Conservation (phyloP, 2,888 invertebrate genomes). For the Caenorhabditis becei region DNA sequence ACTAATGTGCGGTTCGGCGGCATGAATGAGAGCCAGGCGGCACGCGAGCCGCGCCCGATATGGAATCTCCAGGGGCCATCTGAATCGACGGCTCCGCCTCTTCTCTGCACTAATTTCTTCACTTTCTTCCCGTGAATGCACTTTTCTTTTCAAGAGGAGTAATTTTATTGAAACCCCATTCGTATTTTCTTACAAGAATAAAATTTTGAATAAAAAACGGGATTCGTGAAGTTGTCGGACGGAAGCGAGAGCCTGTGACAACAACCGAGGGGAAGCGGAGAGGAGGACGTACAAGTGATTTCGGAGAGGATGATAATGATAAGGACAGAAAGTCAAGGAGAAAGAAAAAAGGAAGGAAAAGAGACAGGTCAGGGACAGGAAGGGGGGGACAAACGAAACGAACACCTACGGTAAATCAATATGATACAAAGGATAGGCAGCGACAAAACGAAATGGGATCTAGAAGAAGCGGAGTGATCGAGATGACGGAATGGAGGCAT, state of each 20-base stretch:
- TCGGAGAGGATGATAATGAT: conserved; percentile 22
- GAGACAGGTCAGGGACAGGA: conserved; percentile 35
- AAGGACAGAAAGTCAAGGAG: conserved; percentile 32
- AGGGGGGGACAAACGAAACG: conserved; percentile 39
- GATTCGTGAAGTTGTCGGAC: conserved; percentile 19
- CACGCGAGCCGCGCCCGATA: conserved; percentile 39
- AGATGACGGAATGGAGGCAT: neutral
- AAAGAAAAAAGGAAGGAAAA: neutral
- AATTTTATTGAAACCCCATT: conserved; percentile 46
- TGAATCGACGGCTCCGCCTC: conserved; percentile 21
- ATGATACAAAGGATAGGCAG: conserved; percentile 50
- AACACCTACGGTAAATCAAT: conserved; percentile 56
- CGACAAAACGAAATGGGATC: neutral
- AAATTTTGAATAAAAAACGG: conserved; percentile 45
- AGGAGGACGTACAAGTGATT: conserved; percentile 53
- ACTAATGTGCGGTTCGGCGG: conserved; percentile 33
- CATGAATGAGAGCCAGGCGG: conserved; percentile 31
- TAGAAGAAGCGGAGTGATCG: neutral
- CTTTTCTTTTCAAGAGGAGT: conserved; percentile 28
- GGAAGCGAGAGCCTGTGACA: neutral
- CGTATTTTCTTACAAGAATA: conserved; percentile 56
- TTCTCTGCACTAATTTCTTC: conserved; percentile 36
- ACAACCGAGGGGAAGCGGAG: conserved; percentile 6
- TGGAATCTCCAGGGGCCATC: conserved; percentile 58
- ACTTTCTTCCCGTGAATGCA: neutral